phyloP scores from a whole-genome alignment of 2,797 vertebrate genomes.

The Ctenopoma kingsleyae region DNA sequence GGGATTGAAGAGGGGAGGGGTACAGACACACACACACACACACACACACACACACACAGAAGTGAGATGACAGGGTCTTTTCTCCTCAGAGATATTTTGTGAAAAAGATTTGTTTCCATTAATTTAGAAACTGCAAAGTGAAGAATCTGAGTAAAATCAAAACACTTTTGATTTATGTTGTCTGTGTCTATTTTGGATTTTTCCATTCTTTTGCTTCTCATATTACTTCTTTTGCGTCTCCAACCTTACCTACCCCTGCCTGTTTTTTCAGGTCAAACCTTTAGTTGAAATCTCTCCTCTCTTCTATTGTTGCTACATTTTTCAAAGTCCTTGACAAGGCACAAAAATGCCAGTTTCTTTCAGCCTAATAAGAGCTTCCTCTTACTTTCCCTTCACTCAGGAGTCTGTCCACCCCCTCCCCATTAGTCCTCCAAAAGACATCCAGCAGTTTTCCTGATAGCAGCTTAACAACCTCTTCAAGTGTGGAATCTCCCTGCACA shows the following conservation, averaged over 20 bases:
- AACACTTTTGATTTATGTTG: too few relatives aligned
- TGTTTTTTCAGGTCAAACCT: neutral
- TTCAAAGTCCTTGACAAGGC: constrained; percentile 7
- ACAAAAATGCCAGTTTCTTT: constrained; percentile 36
- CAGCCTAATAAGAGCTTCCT: constrained; percentile 30
- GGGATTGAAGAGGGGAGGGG: constrained; percentile 50
- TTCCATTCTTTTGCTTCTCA: neutral
- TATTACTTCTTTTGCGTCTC: neutral
- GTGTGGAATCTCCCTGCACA: constrained; percentile 43
- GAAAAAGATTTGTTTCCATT: neutral
- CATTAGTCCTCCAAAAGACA: constrained; percentile 36
- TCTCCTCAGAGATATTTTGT: constrained; percentile 30
- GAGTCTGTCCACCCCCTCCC: constrained; percentile 24
- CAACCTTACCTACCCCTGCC: neutral
- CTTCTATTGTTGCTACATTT: constrained; percentile 2
- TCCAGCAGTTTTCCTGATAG: constrained; percentile 44
- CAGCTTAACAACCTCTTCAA: constrained; percentile 54
- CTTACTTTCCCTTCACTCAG: constrained; percentile 19
- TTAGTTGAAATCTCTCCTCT: neutral
- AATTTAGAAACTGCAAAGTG: neutral
- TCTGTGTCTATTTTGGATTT: neutral
- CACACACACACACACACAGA: neutral
- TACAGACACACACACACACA: neutral
- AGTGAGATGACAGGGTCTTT: constrained; percentile 44
- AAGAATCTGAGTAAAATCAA: neutral